phyloP scores from a whole-genome alignment of 2,888 invertebrate species.

The Lypha dubia region DNA sequence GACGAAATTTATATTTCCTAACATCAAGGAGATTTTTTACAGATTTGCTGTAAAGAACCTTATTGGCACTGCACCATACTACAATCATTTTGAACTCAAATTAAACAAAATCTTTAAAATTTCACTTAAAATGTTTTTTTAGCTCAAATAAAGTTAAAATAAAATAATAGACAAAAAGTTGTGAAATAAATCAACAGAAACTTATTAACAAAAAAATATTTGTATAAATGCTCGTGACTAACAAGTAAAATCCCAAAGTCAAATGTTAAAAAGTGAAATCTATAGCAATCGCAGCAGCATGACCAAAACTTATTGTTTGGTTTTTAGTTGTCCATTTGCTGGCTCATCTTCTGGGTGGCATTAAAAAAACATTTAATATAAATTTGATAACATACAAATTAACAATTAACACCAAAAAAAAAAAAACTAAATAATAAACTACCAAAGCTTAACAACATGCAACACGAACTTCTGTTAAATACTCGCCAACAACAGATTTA shows the following conservation, averaged over 20 bases:
- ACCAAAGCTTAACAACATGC: constrained; percentile 22
- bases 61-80: too few species aligned
- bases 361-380: constrained; percentile 17
- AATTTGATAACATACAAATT: constrained; percentile 48
- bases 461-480: constrained; percentile 35
- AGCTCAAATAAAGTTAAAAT: neutral
- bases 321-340: constrained; percentile 4
- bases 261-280: constrained; percentile 71
- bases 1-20: too few species aligned
- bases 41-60: too few species aligned
- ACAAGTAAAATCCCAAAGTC: constrained; percentile 54
- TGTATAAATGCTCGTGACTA: constrained; percentile 55
- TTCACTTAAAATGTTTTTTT: too few species aligned
- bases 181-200: neutral
- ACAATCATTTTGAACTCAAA: constrained; percentile 43
- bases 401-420: constrained; percentile 66
- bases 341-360: neutral
- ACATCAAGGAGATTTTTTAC: too few species aligned
- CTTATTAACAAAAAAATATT: constrained; percentile 4
- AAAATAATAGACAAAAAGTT: neutral
- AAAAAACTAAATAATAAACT: constrained; percentile 37
- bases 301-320: constrained; percentile 4
- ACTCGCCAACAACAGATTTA: neutral
- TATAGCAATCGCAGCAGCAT: neutral
- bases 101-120: constrained; percentile 1